Evolutionary conservation across 2,888 invertebrate species (phyloP).

Genomic region (Syrphus vitripennis): DNA sequence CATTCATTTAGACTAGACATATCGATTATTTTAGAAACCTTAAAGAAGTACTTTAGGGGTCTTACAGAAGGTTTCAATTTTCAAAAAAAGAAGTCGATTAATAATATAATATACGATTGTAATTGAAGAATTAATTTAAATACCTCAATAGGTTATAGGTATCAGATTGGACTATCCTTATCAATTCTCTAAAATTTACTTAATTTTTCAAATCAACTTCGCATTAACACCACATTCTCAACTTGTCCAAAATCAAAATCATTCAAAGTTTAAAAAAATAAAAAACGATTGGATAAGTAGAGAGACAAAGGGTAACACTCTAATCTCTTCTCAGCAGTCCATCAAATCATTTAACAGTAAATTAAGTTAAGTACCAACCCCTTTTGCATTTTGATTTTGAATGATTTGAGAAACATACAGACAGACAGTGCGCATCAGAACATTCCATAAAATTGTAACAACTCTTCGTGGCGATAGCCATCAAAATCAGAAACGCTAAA

Average conservation of each 20-base stretch:
- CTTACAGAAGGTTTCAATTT: too few species aligned
- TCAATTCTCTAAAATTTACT: neutral
- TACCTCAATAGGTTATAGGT: neutral
- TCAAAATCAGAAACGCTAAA: constrained; percentile 3
- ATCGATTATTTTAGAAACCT: too few species aligned
- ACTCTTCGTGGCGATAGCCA: neutral
- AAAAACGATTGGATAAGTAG: too few species aligned
- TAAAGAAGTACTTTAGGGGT: too few species aligned
- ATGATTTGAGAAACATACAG: constrained; percentile 54
- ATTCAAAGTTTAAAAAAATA: neutral
- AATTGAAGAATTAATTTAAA: neutral
- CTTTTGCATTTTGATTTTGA: constrained; percentile 32
- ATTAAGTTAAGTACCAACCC: constrained; percentile 52
- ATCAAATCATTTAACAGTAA: constrained; percentile 65
- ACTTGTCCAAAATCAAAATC: neutral
- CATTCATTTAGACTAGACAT: too few species aligned
- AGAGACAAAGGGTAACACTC: neutral
- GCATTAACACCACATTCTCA: neutral
- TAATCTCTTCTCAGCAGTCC: constrained; percentile 20
- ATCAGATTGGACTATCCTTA: neutral
- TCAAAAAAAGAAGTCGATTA: too few species aligned
- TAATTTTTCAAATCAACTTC: neutral
- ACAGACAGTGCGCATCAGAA: constrained; percentile 8
- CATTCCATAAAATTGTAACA: neutral
- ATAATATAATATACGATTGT: too few species aligned